Conservation (phyloP, 1,140 invertebrate species). For the Lepidostoma basale region DNA sequence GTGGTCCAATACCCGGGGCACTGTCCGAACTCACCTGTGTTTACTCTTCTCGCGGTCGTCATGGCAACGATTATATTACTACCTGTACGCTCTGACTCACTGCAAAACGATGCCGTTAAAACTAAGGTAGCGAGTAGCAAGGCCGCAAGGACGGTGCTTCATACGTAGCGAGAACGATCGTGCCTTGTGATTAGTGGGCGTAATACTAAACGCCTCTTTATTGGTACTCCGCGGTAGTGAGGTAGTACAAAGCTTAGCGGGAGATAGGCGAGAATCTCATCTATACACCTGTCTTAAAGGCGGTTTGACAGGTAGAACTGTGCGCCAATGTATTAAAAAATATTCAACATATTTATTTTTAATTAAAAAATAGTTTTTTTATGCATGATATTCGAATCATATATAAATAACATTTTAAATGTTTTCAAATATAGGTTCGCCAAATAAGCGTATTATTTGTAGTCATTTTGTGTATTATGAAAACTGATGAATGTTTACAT, state of each 20-base stretch:
- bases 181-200: background rate
- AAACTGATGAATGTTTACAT: too few relatives aligned
- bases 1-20: constrained; percentile 1
- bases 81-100: background rate
- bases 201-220: background rate
- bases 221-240: constrained; percentile 15
- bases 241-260: constrained; percentile 19
- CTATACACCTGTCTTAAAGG: constrained; percentile 25
- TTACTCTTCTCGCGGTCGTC: constrained; percentile 27
- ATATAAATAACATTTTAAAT: too few relatives aligned
- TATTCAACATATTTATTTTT: background rate
- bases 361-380: too few relatives aligned
- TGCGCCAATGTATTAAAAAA: constrained; percentile 4
- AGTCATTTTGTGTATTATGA: too few relatives aligned
- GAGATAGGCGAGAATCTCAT: constrained; percentile 25
- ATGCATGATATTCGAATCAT: too few relatives aligned
- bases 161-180: background rate
- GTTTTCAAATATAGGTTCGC: too few relatives aligned
- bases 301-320: constrained; percentile 16
- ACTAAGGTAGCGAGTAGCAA: background rate
- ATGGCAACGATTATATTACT: constrained; percentile 23
- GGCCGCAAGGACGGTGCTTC: background rate
- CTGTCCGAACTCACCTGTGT: constrained; percentile 26
- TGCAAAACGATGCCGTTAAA: background rate
- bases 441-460: too few relatives aligned